These are phyloP conservation scores for Phoebastria nigripes DNA, from an alignment of 2,797 vertebrate species.

Conservation along the genomic window DNA sequence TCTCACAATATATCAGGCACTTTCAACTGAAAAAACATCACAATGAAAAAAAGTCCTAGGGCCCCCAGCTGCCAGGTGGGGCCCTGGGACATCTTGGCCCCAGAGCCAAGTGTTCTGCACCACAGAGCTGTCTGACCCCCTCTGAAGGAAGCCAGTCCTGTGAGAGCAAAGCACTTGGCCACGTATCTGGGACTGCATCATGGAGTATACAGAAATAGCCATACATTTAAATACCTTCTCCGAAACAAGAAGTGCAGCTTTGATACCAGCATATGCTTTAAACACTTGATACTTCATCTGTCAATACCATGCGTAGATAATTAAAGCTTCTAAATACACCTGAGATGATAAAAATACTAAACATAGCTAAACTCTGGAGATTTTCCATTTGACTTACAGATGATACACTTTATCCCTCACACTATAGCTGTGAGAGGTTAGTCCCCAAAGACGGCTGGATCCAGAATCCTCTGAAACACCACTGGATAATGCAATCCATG, in stretches of 20 bases:
- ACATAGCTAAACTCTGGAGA: background rate
- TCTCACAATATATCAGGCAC: background rate
- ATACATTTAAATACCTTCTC: background rate
- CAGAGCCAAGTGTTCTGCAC: background rate
- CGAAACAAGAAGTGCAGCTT: background rate
- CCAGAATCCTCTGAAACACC: background rate
- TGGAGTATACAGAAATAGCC: background rate
- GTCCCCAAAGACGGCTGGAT: background rate
- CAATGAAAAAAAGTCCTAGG: background rate
- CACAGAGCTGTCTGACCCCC: rapidly evolving
- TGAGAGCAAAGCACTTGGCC: background rate
- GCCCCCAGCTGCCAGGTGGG: background rate
- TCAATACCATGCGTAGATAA: background rate
- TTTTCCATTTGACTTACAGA: background rate
- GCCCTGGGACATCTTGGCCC: background rate
- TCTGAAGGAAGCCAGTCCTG: background rate
- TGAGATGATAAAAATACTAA: background rate
- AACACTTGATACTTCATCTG: background rate
- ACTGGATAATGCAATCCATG: background rate
- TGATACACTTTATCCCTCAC: background rate
- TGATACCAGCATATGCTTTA: background rate
- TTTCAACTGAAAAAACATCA: background rate
- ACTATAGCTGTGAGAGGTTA: background rate
- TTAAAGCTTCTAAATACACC: background rate
- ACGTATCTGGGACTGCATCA: background rate